A percentile compares a stretch with the other conserved stretches of the same genome.
Evolutionary conservation across 2,888 invertebrate species (phyloP).

Genomic region (Phrixothrix hirtus): DNA sequence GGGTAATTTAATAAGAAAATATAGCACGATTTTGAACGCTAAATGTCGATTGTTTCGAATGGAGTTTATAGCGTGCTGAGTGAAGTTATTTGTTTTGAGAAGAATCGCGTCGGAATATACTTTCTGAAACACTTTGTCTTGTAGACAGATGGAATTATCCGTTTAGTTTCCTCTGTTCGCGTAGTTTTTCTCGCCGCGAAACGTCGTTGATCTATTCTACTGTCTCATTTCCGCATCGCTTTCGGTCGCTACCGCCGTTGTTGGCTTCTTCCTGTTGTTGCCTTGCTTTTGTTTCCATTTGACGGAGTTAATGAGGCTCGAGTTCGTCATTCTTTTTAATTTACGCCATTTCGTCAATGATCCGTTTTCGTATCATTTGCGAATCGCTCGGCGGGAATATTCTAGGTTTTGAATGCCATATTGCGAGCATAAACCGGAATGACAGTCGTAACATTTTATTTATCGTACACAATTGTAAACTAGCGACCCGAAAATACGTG

Average conservation of each 20-base stretch:
- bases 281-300: slow-evolving; percentile 33
- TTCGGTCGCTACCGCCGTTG: slow-evolving; percentile 35
- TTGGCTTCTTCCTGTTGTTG: slow-evolving; percentile 38
- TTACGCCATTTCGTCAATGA: slow-evolving; percentile 39
- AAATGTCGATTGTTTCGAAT: slow-evolving; percentile 18
- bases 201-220: slow-evolving; percentile 39
- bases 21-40: too few species aligned
- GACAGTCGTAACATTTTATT: slow-evolving; percentile 52
- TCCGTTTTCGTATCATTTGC: slow-evolving; percentile 46
- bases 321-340: slow-evolving; percentile 40
- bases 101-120: slow-evolving; percentile 21
- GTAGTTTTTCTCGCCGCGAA: slow-evolving; percentile 39
- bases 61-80: slow-evolving; percentile 8
- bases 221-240: slow-evolving; percentile 42
- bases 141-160: slow-evolving; percentile 40
- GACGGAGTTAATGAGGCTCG: slow-evolving; percentile 35
- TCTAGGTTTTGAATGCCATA: slow-evolving; percentile 51
- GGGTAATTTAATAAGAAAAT: too few species aligned
- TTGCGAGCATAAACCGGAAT: slow-evolving; percentile 50
- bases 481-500: slow-evolving; percentile 52
- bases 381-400: slow-evolving; percentile 30
- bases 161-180: slow-evolving; percentile 38
- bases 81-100: slow-evolving; percentile 27
- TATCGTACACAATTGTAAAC: slow-evolving; percentile 51
- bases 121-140: slow-evolving; percentile 35